Evolutionary conservation across 2,113 vertebrate species (phyloP), one percentile per base, ranked within the genome.

Genomic region (Poeciliopsis retropinna): DNA sequence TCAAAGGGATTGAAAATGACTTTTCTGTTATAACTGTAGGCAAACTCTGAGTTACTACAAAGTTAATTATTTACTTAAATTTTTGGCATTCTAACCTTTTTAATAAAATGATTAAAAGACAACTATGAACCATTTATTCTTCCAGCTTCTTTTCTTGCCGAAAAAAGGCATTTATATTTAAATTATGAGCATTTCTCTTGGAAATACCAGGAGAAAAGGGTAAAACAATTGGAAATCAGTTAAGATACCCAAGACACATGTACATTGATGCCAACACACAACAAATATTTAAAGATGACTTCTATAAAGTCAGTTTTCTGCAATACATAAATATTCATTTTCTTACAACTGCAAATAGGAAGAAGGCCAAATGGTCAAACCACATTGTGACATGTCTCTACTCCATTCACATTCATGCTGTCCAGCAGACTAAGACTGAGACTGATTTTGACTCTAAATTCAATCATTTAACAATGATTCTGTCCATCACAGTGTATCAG

Each of bases 1-100:
- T 84, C 77, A 79, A 76, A 70, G 78, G 72, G 84, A 90, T 78
- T 75, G 82, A 88, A 81, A 71, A 11, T 17, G 17, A 47, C 14
- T 57, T 57, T 57, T 57, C 22, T 47, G 4, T 57, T 57, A n/a
- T 7, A 57, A 57, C 51, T 57, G 25, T 10, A n/a, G 22, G 2
- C 7, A 57, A 57, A 57, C 7, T 25, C 17, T 25, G 51, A n/a
- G 7, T 57, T 31, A 31, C 30, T 31, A 31, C 4, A 22, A 22
- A 7, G 2, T 54, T 6, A 54, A 54, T 22, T 54, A 54, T 19
- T 54, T 8, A 54, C 19, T 54, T 51, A 0, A 17, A 22, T 54
- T n/a, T 25, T 54, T 54, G 47, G 4, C 17, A 8, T 54, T 9
- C 8, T 17, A 54, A 6, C 25, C 51, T 54, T 54, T 54, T 25